These are phyloP conservation scores for Petrosia ficiformis DNA, from an alignment of 37 sponge, comb jelly and placozoan genomes.

Conservation along the genomic window DNA sequence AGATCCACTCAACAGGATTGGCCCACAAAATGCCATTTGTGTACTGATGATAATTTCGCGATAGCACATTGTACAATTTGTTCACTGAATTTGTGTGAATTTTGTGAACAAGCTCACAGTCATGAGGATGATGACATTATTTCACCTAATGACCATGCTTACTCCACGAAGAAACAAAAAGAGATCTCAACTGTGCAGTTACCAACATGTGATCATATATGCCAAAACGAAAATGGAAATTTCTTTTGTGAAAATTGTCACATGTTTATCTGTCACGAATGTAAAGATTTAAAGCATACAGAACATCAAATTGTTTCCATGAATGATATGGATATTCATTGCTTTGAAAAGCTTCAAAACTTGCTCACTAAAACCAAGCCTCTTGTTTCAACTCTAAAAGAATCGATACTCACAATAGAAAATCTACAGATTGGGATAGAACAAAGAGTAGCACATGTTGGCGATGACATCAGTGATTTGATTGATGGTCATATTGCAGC, in stretches of 20 bases:
- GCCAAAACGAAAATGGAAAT: no score
- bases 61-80: conserved; percentile 33
- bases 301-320: conserved; percentile 30
- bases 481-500: conserved; percentile 53
- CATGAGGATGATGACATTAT: conserved; percentile 39
- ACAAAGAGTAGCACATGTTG: conserved; percentile 22
- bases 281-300: conserved; percentile 23
- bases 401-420: conserved; percentile 37
- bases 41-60: conserved; percentile 33
- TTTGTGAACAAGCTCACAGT: conserved; percentile 53
- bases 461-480: conserved; percentile 53
- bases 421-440: conserved; percentile 20
- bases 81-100: conserved; percentile 35
- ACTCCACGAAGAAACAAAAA: no score
- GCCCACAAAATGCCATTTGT: conserved; percentile 44
- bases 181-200: no score
- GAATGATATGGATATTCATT: conserved; percentile 31
- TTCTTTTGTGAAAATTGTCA: conserved; percentile 61
- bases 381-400: conserved; percentile 25
- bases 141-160: background rate
- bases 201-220: background rate
- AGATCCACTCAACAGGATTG: background rate
- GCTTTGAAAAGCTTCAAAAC: conserved; percentile 11
- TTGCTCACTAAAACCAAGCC: conserved; percentile 29
- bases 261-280: conserved; percentile 39